phyloP scores from a whole-genome alignment of 2,797 vertebrate species.

The Eulemur coronatus region DNA sequence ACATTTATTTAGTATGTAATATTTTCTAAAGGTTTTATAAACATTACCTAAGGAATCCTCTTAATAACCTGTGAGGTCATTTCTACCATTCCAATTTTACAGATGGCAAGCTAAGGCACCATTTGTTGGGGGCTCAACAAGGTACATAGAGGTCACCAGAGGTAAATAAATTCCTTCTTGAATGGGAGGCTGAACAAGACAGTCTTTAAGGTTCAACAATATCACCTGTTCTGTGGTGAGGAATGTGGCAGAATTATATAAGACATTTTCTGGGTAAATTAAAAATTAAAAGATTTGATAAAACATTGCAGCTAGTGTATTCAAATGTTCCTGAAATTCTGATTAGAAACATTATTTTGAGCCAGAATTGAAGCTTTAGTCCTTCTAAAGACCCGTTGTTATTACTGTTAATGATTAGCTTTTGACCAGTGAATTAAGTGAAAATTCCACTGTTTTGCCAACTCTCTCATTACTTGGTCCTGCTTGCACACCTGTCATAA shows the following conservation, averaged over 20 bases:
- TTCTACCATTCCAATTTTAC: not conserved
- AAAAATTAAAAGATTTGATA: not conserved
- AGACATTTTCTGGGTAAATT: not conserved
- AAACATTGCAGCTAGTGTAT: not conserved
- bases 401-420: slow-evolving; percentile 54
- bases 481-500: slow-evolving; percentile 45
- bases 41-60: not conserved
- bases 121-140: not conserved
- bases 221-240: not conserved
- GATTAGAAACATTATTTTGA: slow-evolving; percentile 28
- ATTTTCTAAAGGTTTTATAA: not conserved
- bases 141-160: not conserved
- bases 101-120: not conserved
- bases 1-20: not conserved
- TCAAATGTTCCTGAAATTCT: slow-evolving; percentile 29
- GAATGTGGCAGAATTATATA: not conserved
- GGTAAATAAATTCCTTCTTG: not conserved
- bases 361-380: not conserved
- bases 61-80: not conserved
- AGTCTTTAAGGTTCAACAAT: not conserved
- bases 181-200: not conserved
- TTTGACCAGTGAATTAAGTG: slow-evolving; percentile 60
- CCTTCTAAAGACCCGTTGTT: slow-evolving; percentile 30
- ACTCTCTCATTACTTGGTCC: slow-evolving; percentile 21
- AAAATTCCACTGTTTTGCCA: slow-evolving; percentile 54